Base-by-base conservation (phyloP, 2,113 vertebrate species). In the Probosciger aterrimus region DNA sequence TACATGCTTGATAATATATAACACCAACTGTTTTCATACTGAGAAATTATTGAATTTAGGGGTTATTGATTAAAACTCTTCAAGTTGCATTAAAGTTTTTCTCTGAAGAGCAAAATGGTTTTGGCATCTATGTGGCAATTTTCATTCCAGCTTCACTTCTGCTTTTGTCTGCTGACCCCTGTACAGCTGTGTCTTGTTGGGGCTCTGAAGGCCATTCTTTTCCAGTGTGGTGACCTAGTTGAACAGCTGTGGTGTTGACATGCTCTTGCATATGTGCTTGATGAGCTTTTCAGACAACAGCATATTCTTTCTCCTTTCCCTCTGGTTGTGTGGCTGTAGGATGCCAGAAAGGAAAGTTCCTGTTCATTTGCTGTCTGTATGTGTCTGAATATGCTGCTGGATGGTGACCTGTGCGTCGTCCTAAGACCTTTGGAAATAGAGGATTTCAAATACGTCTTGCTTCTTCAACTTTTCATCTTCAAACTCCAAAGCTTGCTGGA, bases 181-280 rank as follows among this genome's bases (percentile, higher is more conserved):
- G 59, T 35, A 55, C 49, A 74, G 31, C 57, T 0, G 0, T 75
- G 7, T 31, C 49, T 55, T 81, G 11, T n/a, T 0, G 3, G 13
- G 30, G 39, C 59, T 68, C 31, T 44, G 85, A 49, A 86, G 47
- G 64, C 43, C 14, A 6, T 86, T 82, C 43, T 81, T 53, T 55
- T 59, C 44, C 35, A 50, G 0, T 1, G 6, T 1, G 0, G 23
- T 71, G 70, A 33, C n/a, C 23, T 43, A 7, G 14, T 7, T 69
- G 35, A 50, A 30, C 53, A 37, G 17, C 25, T 81, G 27, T 62
- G 44, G 17, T 4, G 1, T 49, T 92, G 53, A 27, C 11, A 4
- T 43, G 43, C 23, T 76, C 62, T 83, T 77, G 44, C 12, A 12
- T 80, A n/a, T 44, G 12, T 86, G 6, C 41, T 67, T 43, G 44